Evolutionary conservation across 1,140 invertebrate species (phyloP), one percentile per base, ranked within the genome.

Genomic region (Pteromalus puparum): DNA sequence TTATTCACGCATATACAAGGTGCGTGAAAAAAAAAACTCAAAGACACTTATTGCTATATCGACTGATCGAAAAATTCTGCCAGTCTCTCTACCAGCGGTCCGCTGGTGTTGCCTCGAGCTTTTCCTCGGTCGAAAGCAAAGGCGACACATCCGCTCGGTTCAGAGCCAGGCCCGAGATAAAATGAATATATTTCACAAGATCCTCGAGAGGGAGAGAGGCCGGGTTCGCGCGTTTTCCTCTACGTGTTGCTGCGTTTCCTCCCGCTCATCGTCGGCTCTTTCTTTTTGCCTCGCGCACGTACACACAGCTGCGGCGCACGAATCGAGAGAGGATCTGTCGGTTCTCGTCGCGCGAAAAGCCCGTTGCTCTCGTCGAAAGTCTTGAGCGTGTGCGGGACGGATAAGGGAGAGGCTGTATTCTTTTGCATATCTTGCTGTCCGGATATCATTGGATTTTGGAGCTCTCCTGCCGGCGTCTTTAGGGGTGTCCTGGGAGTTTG

Each of bases 141-240:
- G 65, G 30, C 28, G 70, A 75, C 68, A 18, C 34, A 76, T 75
- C 38, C 24, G n/a, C 10, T 42, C 24, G n/a, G 38, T 28, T 26
- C 12, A 42, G 6, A 61, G 74, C 67, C 30, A 68, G 13, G 12
- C 53, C 65, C 67, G 13, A 74, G 75, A 83, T 86, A 83, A 86
- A 83, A 86, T 67, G 81, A 86, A 82, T 82, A 80, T 80, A 83
- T 86, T 79, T 83, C 75, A 80, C 75, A 80, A 24, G 76, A 83
- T 82, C 42, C 42, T 34, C 65, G 42, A 48, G 61, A 82, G 42
- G n/a, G n/a, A n/a, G n/a, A n/a, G n/a, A n/a, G n/a, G n/a, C n/a
- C n/a, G n/a, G n/a, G n/a, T n/a, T n/a, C n/a, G 46, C 26, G 65
- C 18, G 46, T 85, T 77, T 82, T 67, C 86, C 82, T 86, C 84